Conservation (phyloP, 2,113 vertebrate species). For the Oreotragus oreotragus region DNA sequence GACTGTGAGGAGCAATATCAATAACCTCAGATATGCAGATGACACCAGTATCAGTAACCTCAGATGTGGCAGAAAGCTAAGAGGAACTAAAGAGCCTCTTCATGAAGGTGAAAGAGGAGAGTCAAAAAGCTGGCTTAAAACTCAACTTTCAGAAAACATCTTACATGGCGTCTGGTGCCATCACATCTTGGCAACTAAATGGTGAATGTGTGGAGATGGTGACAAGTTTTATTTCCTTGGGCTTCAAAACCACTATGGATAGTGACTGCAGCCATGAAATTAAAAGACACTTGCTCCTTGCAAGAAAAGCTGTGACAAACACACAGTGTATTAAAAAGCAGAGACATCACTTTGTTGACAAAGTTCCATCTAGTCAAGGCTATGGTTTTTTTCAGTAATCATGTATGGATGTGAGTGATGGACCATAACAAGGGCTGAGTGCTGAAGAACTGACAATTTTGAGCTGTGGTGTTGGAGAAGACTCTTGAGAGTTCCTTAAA, state of each 20-base stretch:
- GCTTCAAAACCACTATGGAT: background rate
- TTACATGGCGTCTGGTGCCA: background rate
- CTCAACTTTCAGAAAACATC: background rate
- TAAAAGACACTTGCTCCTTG: background rate
- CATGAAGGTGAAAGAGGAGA: background rate
- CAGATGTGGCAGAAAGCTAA: background rate
- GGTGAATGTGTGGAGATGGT: background rate
- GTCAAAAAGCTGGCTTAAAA: background rate
- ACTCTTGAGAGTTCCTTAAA: background rate
- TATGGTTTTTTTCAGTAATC: background rate
- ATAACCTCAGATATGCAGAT: background rate
- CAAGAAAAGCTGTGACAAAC: background rate
- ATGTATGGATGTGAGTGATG: background rate
- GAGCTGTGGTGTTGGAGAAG: background rate
- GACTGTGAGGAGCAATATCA: background rate
- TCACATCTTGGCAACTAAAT: background rate
- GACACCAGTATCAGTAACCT: background rate
- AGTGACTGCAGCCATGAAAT: background rate
- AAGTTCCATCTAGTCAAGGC: background rate
- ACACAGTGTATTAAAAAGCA: background rate
- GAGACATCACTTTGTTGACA: background rate
- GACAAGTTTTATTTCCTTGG: background rate
- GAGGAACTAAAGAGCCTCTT: background rate
- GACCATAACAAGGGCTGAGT: background rate
- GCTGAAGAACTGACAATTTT: background rate